Evolutionary conservation across 1,140 invertebrate genomes (phyloP).

Genomic region (Drosophila malerkotliana): DNA sequence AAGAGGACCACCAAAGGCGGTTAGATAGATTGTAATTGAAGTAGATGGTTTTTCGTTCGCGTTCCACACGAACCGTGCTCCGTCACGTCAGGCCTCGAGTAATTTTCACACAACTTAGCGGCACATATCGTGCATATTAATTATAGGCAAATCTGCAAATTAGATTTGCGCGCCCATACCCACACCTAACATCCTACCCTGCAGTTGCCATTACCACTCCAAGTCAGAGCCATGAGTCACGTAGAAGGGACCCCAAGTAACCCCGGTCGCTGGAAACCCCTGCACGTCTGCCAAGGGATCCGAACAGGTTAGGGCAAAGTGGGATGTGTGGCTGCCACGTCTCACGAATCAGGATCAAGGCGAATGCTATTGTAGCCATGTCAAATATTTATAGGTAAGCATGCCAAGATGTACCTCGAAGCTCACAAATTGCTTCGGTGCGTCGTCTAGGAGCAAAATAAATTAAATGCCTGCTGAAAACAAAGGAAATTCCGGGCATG

Average conservation of each 20-base stretch:
- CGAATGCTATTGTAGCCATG: slow-evolving; percentile 67
- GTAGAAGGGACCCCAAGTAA: slow-evolving; percentile 1
- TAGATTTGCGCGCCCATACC: slow-evolving; percentile 61
- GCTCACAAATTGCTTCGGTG: slow-evolving; percentile 62
- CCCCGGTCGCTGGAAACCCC: slow-evolving; percentile 24
- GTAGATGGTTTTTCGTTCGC: slow-evolving; percentile 41
- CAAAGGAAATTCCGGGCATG: slow-evolving; percentile 64
- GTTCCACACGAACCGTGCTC: slow-evolving; percentile 44
- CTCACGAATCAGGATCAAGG: slow-evolving; percentile 11
- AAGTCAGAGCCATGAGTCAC: slow-evolving; percentile 5
- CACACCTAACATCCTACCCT: not conserved
- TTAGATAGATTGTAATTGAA: slow-evolving; percentile 37
- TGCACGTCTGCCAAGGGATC: slow-evolving; percentile 59
- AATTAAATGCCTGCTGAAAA: slow-evolving; percentile 71
- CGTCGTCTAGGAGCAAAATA: slow-evolving; percentile 54
- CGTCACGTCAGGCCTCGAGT: slow-evolving; percentile 73
- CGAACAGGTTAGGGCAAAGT: not conserved
- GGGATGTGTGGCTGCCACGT: slow-evolving; percentile 44
- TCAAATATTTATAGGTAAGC: slow-evolving; percentile 78
- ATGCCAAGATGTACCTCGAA: slow-evolving; percentile 67
- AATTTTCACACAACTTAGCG: slow-evolving; percentile 80
- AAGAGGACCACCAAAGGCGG: slow-evolving; percentile 28
- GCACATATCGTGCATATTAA: slow-evolving; percentile 81
- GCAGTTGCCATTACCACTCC: not conserved
- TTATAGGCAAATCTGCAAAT: slow-evolving; percentile 75